Percentiles rank a stretch among this genome's conserved stretches.
Evolutionary conservation across 1,140 invertebrate genomes (phyloP).

Genomic region (Eufriesea mexicana): DNA sequence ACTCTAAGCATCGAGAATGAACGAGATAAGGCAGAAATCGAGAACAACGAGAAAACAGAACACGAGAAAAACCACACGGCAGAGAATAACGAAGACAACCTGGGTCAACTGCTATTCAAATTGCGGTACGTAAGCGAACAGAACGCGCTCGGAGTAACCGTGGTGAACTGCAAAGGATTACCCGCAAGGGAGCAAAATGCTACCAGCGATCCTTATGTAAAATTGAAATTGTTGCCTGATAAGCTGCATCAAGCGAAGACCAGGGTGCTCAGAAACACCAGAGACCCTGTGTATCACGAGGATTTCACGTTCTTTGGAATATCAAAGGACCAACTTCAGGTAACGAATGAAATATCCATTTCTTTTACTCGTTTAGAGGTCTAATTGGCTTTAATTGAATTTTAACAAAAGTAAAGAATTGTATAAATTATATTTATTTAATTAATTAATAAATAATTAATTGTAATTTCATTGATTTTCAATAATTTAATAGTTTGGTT

Average conservation of each 20-base stretch:
- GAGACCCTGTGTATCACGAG: conserved; percentile 97
- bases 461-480: background rate
- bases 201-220: conserved; percentile 95
- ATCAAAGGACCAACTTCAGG: conserved; percentile 89
- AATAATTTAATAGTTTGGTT: background rate
- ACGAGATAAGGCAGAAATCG: conserved; percentile 85
- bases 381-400: background rate
- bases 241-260: conserved; percentile 98
- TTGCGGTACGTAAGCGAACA: conserved; percentile 94
- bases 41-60: conserved; percentile 84
- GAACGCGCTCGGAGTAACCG: conserved; percentile 94
- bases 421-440: background rate
- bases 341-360: conserved; percentile 53
- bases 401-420: background rate
- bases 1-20: conserved; percentile 79
- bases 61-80: conserved; percentile 68
- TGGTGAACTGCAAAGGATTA: conserved; percentile 92
- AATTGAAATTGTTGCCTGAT: conserved; percentile 95
- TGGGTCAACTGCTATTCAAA: conserved; percentile 94
- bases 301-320: conserved; percentile 98
- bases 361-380: background rate
- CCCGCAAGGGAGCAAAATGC: conserved; percentile 88
- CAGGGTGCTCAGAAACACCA: conserved; percentile 94
- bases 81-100: conserved; percentile 83
- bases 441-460: too few relatives aligned